Base-by-base conservation (phyloP, 35 echinoderm and acorn worm species). In the Apostichopus californicus region DNA sequence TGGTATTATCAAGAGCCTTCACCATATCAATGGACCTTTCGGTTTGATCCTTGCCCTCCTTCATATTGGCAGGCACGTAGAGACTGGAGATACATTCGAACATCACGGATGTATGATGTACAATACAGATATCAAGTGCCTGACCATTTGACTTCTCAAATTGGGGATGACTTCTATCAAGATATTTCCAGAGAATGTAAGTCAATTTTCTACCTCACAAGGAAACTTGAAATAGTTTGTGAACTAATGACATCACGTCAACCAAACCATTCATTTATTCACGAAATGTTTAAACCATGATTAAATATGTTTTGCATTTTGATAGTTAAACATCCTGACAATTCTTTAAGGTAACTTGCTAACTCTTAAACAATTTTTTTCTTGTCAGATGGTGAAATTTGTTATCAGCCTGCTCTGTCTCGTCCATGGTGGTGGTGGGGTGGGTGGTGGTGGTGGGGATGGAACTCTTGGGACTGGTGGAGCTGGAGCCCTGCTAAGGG, bases 1-100 rank as follows among this genome's bases (percentile, higher is more conserved):
- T 93, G 92, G 92, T 93, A 93, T 64, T 55, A 89, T 1, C 55
- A 56, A 7, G 83, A 93, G 57, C 55, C 73, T 13, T 54, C 70
- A 20, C 56, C 92, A 0, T 6, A 54, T 28, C 18, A 10, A 1
- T 93, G 92, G 92, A 59, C 34, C 34, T 8, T 4, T 3, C 53
- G 10, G 0, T 65, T 93, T 9, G 86, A 57, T 57, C 70, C 85
- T 53, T 93, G 92, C 68, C 92, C 92, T 1, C 75, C 83, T 56
- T 78, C 92, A 5, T 66, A n/a, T 57, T 60, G 77, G 71, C 92
- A 93, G 75, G 92, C 91, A 72, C 22, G 21, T 46, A 24, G 63
- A 73, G 91, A 92, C 79, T 53, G 79, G 25, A 81, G 91, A 70
- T 92, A 72, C 28, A 81, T 34, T 6, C n/a, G 20, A 5, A 83